Base-by-base conservation (phyloP, 2,888 invertebrate species). In the Oxyscelio sp. region DNA sequence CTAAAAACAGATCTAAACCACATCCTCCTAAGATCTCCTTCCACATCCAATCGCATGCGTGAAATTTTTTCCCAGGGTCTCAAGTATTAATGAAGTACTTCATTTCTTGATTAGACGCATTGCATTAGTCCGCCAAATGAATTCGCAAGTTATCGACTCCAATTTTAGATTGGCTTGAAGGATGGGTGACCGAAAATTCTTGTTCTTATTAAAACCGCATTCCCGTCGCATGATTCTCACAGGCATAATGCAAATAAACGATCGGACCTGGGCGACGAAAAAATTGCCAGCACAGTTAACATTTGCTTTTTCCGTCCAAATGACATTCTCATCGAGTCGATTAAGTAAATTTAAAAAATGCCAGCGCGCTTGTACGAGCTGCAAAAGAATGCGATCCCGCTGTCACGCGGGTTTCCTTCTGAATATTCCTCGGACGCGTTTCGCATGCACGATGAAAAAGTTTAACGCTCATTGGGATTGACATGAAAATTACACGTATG, bases 401-500 rank as follows among this genome's bases (percentile, higher is more conserved):
- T 19, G 65, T 70, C 54, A 34, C 63, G 61, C 66, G 59, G 75
- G 68, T 77, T 83, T 77, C 63, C 77, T 77, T 17, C 45, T 78
- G 73, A 74, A 66, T 79, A 68, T 79, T 83, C 83, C 58, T 59
- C 31, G 50, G 40, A 71, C 65, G 71, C 43, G 77, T 59, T 75
- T 68, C 77, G 82, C 58, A 73, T 68, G 54, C 52, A 61, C 45
- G 27, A 48, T 56, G 65, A 83, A 83, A 79, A 83, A 83, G 83
- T 21, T 70, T 19, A 63, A 63, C 78, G 66, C 68, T 66, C 73
- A 58, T 71, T 78, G 68, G 61, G 68, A 68, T 74, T 84, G 80
- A 84, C 84, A 81, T 77, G 84, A 85, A 85, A 85, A 85, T 85
- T 85, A 80, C 66, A 66, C 66, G 52, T 66, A 66, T 52, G 27